Conservation (phyloP, 2,797 vertebrate genomes). For the Lophotriccus pileatus region DNA sequence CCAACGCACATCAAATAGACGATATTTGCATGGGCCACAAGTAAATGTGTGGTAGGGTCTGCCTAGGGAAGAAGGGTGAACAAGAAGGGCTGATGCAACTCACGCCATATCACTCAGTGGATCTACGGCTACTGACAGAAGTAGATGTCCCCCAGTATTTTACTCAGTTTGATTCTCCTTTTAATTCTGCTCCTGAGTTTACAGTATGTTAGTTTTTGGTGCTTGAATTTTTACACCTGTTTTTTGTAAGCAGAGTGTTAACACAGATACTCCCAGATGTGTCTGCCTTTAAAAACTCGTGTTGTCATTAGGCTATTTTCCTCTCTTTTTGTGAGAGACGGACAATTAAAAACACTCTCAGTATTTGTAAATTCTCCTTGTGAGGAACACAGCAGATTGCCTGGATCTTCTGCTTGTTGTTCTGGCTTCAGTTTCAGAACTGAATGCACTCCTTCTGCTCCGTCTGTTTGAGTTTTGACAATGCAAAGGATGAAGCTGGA, state of each 20-base stretch:
- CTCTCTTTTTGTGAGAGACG: slow-evolving; percentile 62
- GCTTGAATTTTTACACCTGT: not conserved
- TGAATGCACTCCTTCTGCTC: slow-evolving; percentile 81
- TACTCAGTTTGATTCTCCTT: not conserved
- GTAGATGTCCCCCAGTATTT: not conserved
- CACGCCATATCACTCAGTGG: not conserved
- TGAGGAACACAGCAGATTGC: slow-evolving; percentile 80
- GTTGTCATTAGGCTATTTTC: slow-evolving; percentile 47
- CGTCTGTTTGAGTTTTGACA: slow-evolving; percentile 82
- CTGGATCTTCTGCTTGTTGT: slow-evolving; percentile 79
- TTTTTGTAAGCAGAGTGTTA: not conserved
- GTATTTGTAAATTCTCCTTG: slow-evolving; percentile 76
- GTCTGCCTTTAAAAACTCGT: slow-evolving; percentile 35
- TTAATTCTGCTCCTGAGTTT: not conserved
- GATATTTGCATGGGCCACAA: not conserved
- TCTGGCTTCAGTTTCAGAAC: slow-evolving; percentile 81
- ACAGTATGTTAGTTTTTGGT: not conserved
- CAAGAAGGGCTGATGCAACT: not conserved
- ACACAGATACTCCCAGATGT: not conserved
- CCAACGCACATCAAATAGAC: not conserved
- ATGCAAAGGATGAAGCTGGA: slow-evolving; percentile 78
- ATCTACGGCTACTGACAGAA: not conserved
- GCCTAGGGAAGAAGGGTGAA: not conserved
- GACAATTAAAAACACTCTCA: slow-evolving; percentile 72
- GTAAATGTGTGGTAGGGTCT: not conserved